Base-by-base conservation (phyloP, 2,888 invertebrate genomes). In the Metopia argyrocephala region DNA sequence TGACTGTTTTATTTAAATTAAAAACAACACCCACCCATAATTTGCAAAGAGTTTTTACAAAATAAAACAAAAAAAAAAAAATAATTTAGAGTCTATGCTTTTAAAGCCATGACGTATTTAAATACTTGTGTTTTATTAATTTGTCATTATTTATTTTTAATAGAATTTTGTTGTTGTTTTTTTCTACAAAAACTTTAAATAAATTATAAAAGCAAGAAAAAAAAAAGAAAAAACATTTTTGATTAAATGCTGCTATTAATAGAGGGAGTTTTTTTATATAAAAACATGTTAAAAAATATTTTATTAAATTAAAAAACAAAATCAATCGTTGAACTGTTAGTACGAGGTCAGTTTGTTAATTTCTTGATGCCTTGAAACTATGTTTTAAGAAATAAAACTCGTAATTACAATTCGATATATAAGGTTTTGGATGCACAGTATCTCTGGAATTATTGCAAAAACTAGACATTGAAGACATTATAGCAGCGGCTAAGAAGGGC, bases 1-100 rank as follows among this genome's bases (percentile, higher is more conserved):
- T 64, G 64, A 64, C 54, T 73, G 6, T 54, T 46, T 73, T 23
- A 61, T 73, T 73, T 64, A 25, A 73, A 73, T 73, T 73, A 64
- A 56, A 73, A 59, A 59, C 15, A 15, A 38, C 38, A 38, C 38
- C 38, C 38, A 59, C 31, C n/a, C 28, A 21, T 31, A 20, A 31
- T 59, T 31, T 59, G 20, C 31, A 59, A 59, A 38, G 31, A 59
- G 31, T 21, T 31, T 31, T 21, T 12, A 20, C n/a, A 2, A 3
- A 12, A 52, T 21, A 50, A 20, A 21, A 12, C 18, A 48, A 20
- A 50, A n/a, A n/a, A n/a, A n/a, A 38, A 12, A 12, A 56, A 15
- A n/a, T 18, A 6, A 27, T 28, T 3, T 57, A 28, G 27, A 4
- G n/a, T 31, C 28, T 20, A 6, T 15, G 6, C 25, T n/a, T 48